Percentiles rank a stretch among this genome's conserved stretches.
These are phyloP conservation scores for Trichogramma evanescens DNA, from an alignment of 2,888 invertebrate genomes.

Conservation along the genomic window DNA sequence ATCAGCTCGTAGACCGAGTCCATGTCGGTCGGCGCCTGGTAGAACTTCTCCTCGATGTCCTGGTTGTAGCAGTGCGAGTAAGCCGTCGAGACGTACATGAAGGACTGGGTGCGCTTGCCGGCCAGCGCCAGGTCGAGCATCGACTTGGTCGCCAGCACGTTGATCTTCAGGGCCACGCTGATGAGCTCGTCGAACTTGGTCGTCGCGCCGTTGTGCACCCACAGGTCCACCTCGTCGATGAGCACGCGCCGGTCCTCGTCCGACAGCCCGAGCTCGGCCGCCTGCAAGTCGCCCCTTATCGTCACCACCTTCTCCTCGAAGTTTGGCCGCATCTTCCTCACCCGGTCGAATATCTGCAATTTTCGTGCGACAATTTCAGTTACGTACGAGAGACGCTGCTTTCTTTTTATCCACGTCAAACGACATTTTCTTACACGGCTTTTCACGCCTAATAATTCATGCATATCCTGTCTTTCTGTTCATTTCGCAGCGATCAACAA, in stretches of 20 bases:
- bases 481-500: too few species aligned
- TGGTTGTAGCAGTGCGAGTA: conserved; percentile 28
- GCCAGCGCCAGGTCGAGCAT: conserved; percentile 31
- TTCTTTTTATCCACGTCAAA: too few species aligned
- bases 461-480: too few species aligned
- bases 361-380: too few species aligned
- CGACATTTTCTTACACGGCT: too few species aligned
- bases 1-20: conserved; percentile 29
- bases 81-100: conserved; percentile 33
- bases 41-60: conserved; percentile 32
- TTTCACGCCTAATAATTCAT: too few species aligned
- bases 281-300: conserved; percentile 27
- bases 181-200: conserved; percentile 25
- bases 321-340: conserved; percentile 24
- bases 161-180: conserved; percentile 20
- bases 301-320: conserved; percentile 25
- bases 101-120: conserved; percentile 26
- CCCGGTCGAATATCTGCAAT: conserved; percentile 30
- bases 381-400: too few species aligned
- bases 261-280: conserved; percentile 26
- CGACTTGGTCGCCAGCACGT: conserved; percentile 30
- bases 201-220: conserved; percentile 31
- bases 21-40: conserved; percentile 28
- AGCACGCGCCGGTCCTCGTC: conserved; percentile 23
- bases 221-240: conserved; percentile 27